phyloP scores from a whole-genome alignment of 2,113 vertebrate genomes.

The Pygoscelis adeliae region DNA sequence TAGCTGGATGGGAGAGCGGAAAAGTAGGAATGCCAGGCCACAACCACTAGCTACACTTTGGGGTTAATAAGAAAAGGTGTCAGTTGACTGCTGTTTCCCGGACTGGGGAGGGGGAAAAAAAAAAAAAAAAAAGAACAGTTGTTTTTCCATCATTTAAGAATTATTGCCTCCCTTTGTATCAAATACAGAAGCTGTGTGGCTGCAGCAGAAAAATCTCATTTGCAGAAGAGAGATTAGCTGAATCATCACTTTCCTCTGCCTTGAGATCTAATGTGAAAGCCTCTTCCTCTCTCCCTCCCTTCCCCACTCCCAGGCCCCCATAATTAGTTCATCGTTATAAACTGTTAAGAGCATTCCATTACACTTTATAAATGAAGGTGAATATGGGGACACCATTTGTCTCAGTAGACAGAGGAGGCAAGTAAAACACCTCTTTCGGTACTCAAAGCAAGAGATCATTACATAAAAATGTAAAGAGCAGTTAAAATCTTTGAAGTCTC shows the following conservation, averaged over 20 bases:
- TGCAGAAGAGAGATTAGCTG: background rate
- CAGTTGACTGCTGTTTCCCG: background rate
- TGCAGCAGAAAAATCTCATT: background rate
- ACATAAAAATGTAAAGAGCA: background rate
- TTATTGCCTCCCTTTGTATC: background rate
- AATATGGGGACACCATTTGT: background rate
- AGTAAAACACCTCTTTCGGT: background rate
- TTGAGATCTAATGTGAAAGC: background rate
- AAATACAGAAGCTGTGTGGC: background rate
- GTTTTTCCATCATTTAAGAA: background rate
- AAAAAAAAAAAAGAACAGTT: background rate
- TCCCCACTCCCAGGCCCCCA: background rate
- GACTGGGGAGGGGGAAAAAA: background rate
- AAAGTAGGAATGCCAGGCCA: accelerated
- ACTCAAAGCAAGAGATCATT: background rate
- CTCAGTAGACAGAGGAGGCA: background rate
- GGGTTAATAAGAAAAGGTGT: background rate
- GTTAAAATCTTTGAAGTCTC: background rate
- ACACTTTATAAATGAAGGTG: background rate
- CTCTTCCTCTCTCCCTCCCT: background rate
- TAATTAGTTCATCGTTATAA: background rate
- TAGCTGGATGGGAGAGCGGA: background rate
- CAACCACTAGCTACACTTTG: background rate
- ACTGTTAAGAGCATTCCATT: background rate
- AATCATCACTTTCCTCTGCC: background rate